phyloP scores from a whole-genome alignment of 2,888 invertebrate genomes.

The Orgyia antiqua region DNA sequence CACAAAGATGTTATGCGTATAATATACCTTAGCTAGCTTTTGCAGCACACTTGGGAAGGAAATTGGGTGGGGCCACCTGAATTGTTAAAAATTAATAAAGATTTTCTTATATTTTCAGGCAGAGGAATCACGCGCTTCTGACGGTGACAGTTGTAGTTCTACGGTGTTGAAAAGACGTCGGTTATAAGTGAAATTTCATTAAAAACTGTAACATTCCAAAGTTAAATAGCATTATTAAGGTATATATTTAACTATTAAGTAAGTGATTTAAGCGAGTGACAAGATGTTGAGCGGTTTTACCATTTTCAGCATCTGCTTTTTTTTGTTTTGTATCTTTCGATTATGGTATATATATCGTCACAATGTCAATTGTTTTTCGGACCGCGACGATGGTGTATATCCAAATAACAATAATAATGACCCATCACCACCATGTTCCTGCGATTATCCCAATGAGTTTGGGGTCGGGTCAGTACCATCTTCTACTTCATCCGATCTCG shows the following conservation, averaged over 20 bases:
- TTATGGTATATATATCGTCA: not conserved
- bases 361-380: not conserved
- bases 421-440: too few relatives aligned
- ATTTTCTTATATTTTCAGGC: constrained; percentile 13
- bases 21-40: too few relatives aligned
- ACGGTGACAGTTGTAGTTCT: not conserved
- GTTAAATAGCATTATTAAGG: constrained; percentile 7
- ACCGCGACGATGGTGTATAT: not conserved
- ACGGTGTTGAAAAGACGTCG: constrained; percentile 12
- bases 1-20: too few relatives aligned
- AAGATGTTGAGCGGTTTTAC: not conserved
- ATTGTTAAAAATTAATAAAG: not conserved
- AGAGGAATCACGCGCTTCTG: too few relatives aligned
- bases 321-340: constrained; percentile 1
- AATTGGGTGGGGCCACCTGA: too few relatives aligned
- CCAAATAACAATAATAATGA: not conserved
- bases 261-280: not conserved
- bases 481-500: too few relatives aligned
- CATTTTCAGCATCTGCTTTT: not conserved
- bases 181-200: constrained; percentile 4
- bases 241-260: constrained; percentile 3
- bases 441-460: too few relatives aligned
- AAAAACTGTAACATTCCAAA: constrained; percentile 16
- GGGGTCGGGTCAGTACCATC: too few relatives aligned
- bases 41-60: too few relatives aligned